Evolutionary conservation across 2,797 vertebrate genomes (phyloP).

Genomic region (Anniella stebbinsi): DNA sequence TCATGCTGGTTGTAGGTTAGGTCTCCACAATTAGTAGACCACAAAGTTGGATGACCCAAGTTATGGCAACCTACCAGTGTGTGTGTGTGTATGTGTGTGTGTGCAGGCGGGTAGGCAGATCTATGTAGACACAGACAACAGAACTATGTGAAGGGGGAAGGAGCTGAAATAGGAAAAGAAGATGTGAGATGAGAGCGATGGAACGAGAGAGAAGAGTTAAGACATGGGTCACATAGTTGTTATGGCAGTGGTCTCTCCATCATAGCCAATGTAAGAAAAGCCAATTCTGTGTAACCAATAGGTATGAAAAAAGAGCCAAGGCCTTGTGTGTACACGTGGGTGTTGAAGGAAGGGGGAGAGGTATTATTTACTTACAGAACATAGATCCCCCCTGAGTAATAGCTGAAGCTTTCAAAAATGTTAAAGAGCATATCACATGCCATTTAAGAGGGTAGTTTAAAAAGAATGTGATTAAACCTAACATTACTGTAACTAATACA

Average conservation of each 20-base stretch:
- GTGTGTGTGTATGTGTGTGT: no score
- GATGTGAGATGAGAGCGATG: background rate
- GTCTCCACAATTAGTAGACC: background rate
- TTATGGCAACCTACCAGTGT: background rate
- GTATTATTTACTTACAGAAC: background rate
- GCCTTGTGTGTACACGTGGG: background rate
- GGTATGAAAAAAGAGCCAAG: background rate
- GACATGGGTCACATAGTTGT: background rate
- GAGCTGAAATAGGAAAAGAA: background rate
- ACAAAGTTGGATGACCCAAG: background rate
- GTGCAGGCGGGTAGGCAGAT: no score
- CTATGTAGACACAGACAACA: background rate
- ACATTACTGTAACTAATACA: slow-evolving; percentile 20
- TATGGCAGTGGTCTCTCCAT: background rate
- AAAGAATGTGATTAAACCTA: slow-evolving; percentile 11
- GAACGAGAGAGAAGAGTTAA: background rate
- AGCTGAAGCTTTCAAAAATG: slow-evolving; percentile 47
- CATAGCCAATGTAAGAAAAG: background rate
- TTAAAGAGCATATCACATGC: slow-evolving; percentile 47
- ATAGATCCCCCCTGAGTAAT: slow-evolving; percentile 5
- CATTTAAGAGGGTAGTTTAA: slow-evolving; percentile 28
- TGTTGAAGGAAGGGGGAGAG: no score
- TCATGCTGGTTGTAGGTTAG: background rate
- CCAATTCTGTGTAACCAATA: background rate
- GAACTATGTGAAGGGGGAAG: background rate